Percentiles rank a stretch among this genome's conserved stretches.
These are phyloP conservation scores for Trichechus manatus DNA, from an alignment of 2,113 vertebrate species.

Conservation along the genomic window DNA sequence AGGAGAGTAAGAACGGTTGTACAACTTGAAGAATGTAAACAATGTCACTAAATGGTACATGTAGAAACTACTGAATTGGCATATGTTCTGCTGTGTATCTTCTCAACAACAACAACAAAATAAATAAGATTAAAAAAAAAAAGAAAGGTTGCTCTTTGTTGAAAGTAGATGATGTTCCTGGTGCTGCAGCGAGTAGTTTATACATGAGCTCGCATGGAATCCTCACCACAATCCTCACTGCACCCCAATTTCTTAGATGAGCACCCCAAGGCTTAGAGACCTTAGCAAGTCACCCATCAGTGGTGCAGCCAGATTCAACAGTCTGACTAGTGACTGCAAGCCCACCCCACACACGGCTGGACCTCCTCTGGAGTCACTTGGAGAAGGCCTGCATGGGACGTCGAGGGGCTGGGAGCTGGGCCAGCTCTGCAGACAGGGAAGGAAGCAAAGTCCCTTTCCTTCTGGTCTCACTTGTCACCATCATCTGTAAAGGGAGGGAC, in stretches of 20 bases:
- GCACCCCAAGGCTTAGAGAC: neutral
- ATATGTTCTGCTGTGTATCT: neutral
- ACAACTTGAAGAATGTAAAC: neutral
- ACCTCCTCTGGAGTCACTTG: neutral
- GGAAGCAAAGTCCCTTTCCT: neutral
- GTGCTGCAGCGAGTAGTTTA: too few species aligned
- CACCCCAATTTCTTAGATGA: neutral
- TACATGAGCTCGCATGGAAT: accelerated
- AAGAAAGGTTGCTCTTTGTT: neutral
- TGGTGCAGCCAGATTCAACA: neutral
- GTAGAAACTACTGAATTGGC: neutral
- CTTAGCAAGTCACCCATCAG: neutral
- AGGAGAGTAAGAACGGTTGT: neutral
- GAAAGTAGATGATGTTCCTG: neutral
- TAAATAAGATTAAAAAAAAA: too few species aligned
- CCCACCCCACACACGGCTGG: neutral
- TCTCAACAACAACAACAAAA: neutral
- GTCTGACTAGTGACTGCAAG: neutral
- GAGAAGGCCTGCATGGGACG: neutral
- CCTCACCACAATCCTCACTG: neutral
- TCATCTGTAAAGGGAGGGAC: too few species aligned
- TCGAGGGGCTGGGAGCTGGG: neutral
- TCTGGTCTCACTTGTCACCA: neutral
- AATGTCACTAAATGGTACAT: neutral
- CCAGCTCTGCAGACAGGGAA: neutral